These are phyloP conservation scores for Morone chrysops DNA, from an alignment of 2,113 vertebrate genomes.

Conservation along the genomic window DNA sequence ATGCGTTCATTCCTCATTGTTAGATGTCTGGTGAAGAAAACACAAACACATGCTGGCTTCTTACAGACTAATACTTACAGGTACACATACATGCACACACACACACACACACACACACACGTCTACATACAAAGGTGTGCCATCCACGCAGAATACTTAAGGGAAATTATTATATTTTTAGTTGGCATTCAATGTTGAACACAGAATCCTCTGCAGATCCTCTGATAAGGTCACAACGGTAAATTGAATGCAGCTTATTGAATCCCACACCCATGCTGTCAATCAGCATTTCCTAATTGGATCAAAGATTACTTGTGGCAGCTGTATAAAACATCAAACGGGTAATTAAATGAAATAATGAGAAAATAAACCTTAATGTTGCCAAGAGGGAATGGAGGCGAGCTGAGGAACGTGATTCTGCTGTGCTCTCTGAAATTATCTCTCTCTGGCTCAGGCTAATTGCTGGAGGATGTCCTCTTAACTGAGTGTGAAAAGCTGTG, in stretches of 20 bases:
- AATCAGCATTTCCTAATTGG: constrained; percentile 79
- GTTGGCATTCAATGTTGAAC: constrained; percentile 53
- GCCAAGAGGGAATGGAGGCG: constrained; percentile 79
- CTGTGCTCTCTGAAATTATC: constrained; percentile 81
- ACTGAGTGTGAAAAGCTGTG: constrained; percentile 86
- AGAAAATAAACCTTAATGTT: constrained; percentile 83
- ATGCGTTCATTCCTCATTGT: constrained; percentile 80
- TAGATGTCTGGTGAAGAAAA: constrained; percentile 68
- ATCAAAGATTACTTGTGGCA: constrained; percentile 81
- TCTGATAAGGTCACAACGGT: constrained; percentile 71
- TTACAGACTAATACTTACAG: constrained; percentile 1
- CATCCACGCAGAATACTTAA: constrained; percentile 50
- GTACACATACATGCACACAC: background rate
- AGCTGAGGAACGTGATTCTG: constrained; percentile 73
- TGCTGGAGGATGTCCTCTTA: constrained; percentile 85
- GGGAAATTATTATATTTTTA: constrained; percentile 66
- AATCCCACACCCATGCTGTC: constrained; percentile 70
- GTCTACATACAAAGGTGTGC: constrained; percentile 17
- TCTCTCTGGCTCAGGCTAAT: constrained; percentile 81
- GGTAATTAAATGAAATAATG: constrained; percentile 83
- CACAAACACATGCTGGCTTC: constrained; percentile 38
- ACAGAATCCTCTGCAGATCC: constrained; percentile 66
- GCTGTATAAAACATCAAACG: constrained; percentile 81
- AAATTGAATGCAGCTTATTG: constrained; percentile 73
- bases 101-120: background rate